phyloP scores from a whole-genome alignment of 2,113 vertebrate species.

The Hyaena hyaena region DNA sequence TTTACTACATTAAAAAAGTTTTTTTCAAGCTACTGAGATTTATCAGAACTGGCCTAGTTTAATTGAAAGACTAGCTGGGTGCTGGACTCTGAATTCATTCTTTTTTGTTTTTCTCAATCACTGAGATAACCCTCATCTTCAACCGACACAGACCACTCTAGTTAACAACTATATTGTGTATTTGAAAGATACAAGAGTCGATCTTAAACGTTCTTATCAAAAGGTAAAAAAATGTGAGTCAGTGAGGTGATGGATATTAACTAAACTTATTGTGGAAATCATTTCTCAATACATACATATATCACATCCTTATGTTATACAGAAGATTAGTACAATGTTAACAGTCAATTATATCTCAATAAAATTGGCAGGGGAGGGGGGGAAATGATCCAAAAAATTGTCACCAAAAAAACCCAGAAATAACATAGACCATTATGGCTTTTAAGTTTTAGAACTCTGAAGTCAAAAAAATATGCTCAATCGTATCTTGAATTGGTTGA shows the following conservation, averaged over 20 bases:
- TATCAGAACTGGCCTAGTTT: constrained; percentile 7
- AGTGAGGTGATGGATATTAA: not conserved
- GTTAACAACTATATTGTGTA: not conserved
- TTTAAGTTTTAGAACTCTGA: not conserved
- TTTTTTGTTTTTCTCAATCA: not conserved
- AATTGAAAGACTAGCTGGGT: constrained; percentile 1
- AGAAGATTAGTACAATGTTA: not conserved
- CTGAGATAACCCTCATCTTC: not conserved
- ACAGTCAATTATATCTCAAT: not conserved
- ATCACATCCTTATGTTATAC: not conserved
- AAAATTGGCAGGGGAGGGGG: not conserved
- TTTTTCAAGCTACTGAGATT: not conserved
- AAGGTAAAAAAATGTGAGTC: not conserved
- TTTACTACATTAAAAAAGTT: not conserved
- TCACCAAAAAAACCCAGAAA: not conserved
- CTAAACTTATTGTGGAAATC: not conserved
- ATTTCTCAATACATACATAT: not conserved
- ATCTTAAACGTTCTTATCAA: not conserved
- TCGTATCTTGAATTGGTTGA: not conserved
- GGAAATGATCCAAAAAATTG: not conserved
- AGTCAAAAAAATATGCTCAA: not conserved
- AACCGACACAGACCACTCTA: not conserved
- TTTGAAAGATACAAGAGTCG: not conserved
- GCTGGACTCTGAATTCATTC: not conserved
- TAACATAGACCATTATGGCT: not conserved